A percentile compares a stretch with the other conserved stretches of the same genome.
phyloP scores from a whole-genome alignment of 2,113 vertebrate genomes.

The Oreamnos americanus region DNA sequence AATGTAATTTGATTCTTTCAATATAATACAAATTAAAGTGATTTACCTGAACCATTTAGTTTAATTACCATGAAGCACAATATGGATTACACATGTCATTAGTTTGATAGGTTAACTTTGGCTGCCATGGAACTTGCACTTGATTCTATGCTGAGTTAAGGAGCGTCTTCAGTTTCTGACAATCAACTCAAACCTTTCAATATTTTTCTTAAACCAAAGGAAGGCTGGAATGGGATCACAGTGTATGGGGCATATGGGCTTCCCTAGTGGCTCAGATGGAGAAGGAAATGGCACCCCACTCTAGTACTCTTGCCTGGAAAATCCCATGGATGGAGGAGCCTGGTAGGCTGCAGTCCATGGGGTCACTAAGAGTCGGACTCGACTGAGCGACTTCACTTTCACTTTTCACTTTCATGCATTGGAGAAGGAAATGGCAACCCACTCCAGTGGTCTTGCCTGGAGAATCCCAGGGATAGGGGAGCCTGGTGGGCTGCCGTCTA shows the following conservation, averaged over 20 bases:
- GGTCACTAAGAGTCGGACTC: too few species aligned
- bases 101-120: background rate
- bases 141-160: background rate
- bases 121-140: background rate
- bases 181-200: background rate
- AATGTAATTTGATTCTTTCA: background rate
- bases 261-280: background rate
- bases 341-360: too few species aligned
- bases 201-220: background rate
- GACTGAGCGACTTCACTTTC: too few species aligned
- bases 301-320: too few species aligned
- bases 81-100: background rate
- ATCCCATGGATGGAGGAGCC: too few species aligned
- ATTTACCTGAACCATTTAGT: background rate
- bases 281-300: too few species aligned
- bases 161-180: slow-evolving; percentile 10
- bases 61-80: background rate
- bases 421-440: too few species aligned
- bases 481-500: too few species aligned
- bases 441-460: too few species aligned
- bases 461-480: too few species aligned
- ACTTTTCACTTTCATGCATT: too few species aligned
- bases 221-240: background rate
- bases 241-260: background rate
- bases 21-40: background rate